These are phyloP conservation scores for Yponomeuta sedellus DNA, from an alignment of 2,888 invertebrate species.

Conservation along the genomic window DNA sequence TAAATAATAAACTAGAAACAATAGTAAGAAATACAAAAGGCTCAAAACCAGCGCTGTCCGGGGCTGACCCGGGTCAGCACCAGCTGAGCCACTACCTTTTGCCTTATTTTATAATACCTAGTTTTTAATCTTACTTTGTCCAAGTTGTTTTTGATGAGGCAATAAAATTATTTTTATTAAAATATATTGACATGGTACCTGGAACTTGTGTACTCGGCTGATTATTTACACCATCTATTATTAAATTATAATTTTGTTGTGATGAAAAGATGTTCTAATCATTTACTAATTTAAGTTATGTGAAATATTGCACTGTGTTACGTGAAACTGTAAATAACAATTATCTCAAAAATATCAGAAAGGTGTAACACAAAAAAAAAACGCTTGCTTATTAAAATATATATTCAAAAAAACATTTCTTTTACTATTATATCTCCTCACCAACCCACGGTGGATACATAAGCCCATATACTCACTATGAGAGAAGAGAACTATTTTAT, in stretches of 20 bases:
- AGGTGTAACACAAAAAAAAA: slow-evolving; percentile 24
- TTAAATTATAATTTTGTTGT: slow-evolving; percentile 48
- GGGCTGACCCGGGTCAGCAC: too few relatives aligned
- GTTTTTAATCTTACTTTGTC: too few relatives aligned
- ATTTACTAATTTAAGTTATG: slow-evolving; percentile 38
- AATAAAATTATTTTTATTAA: too few relatives aligned
- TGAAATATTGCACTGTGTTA: slow-evolving; percentile 40
- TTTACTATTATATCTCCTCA: too few relatives aligned
- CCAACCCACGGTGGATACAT: too few relatives aligned
- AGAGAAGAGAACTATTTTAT: too few relatives aligned
- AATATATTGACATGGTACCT: too few relatives aligned
- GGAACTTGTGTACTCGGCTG: background rate
- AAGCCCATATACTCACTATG: too few relatives aligned
- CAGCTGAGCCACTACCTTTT: too few relatives aligned
- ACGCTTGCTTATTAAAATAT: slow-evolving; percentile 68
- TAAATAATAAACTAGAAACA: too few relatives aligned
- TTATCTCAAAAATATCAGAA: slow-evolving; percentile 12
- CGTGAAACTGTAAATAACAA: slow-evolving; percentile 36
- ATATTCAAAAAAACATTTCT: slow-evolving; percentile 39
- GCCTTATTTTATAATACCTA: too few relatives aligned
- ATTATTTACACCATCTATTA: background rate
- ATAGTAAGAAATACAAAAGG: background rate
- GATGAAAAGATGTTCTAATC: slow-evolving; percentile 50
- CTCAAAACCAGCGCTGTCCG: background rate
- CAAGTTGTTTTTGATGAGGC: too few relatives aligned